Evolutionary conservation across 2,797 vertebrate species (phyloP).

Genomic region (Leucoraja ocellata): DNA sequence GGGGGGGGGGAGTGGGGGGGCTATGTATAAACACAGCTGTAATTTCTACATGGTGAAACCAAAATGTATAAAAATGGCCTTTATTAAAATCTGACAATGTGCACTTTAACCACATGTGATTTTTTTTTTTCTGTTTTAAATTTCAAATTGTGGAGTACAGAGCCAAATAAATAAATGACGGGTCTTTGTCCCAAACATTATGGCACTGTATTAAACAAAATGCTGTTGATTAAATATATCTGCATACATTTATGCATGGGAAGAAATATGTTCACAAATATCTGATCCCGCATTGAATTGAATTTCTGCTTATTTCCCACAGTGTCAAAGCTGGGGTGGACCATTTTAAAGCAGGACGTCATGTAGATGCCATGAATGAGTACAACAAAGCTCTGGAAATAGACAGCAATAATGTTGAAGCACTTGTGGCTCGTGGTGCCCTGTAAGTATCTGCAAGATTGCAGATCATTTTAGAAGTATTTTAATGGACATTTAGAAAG

Average conservation of each 20-base stretch:
- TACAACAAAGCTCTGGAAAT: constrained; percentile 96
- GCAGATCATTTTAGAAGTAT: neutral
- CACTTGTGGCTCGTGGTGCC: constrained; percentile 89
- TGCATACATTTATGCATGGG: neutral
- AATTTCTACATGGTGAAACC: no score
- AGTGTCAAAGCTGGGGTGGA: constrained; percentile 91
- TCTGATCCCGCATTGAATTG: neutral
- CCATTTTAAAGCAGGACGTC: constrained; percentile 84
- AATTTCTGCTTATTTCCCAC: constrained; percentile 30
- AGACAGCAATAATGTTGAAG: constrained; percentile 86
- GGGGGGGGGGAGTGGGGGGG: no score
- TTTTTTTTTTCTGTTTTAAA: no score
- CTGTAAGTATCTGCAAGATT: constrained; percentile 66
- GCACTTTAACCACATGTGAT: no score
- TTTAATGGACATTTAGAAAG: neutral
- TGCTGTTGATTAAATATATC: neutral
- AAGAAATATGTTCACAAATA: neutral
- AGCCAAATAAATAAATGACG: no score
- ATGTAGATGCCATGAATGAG: constrained; percentile 95
- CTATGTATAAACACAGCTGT: no score
- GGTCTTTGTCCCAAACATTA: no score
- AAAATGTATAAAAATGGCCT: no score
- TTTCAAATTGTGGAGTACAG: no score
- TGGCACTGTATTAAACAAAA: neutral
- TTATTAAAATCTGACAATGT: no score